A percentile compares a stretch with the other conserved stretches of the same genome.
Conservation (phyloP, 2,797 vertebrate genomes). For the Simalia tracyae region DNA sequence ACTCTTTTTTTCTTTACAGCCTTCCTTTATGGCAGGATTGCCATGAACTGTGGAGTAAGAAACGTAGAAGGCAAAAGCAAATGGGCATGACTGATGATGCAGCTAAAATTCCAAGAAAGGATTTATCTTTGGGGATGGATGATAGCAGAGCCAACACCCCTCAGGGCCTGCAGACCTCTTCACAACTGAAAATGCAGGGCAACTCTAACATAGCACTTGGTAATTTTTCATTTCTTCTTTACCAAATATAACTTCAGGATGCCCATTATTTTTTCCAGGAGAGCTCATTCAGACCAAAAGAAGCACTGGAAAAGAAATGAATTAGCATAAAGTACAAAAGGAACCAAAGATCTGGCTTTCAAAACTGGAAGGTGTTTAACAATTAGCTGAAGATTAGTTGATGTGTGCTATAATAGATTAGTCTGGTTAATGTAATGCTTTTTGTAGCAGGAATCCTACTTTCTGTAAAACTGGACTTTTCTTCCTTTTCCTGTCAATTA, state of each 20-base stretch:
- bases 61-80: constrained; percentile 95
- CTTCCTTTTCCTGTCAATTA: background rate
- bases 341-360: background rate
- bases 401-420: background rate
- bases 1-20: constrained; percentile 68
- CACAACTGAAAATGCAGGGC: constrained; percentile 83
- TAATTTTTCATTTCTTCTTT: constrained; percentile 70
- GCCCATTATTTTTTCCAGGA: background rate
- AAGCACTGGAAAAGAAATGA: background rate
- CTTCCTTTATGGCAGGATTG: constrained; percentile 99
- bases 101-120: constrained; percentile 91
- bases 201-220: constrained; percentile 82
- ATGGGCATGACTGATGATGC: constrained; percentile 89
- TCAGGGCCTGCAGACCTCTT: constrained; percentile 85
- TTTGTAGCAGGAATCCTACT: background rate
- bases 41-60: constrained; percentile 99
- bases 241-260: background rate
- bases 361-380: background rate
- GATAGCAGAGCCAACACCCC: constrained; percentile 97
- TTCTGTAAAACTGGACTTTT: background rate
- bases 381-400: background rate
- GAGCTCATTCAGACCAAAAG: background rate
- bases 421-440: background rate
- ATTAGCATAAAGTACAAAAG: background rate
- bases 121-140: constrained; percentile 86